Percentiles rank a stretch among this genome's conserved stretches.
These are phyloP conservation scores for Heliothis subflexa DNA, from an alignment of 1,140 invertebrate genomes.

Conservation along the genomic window DNA sequence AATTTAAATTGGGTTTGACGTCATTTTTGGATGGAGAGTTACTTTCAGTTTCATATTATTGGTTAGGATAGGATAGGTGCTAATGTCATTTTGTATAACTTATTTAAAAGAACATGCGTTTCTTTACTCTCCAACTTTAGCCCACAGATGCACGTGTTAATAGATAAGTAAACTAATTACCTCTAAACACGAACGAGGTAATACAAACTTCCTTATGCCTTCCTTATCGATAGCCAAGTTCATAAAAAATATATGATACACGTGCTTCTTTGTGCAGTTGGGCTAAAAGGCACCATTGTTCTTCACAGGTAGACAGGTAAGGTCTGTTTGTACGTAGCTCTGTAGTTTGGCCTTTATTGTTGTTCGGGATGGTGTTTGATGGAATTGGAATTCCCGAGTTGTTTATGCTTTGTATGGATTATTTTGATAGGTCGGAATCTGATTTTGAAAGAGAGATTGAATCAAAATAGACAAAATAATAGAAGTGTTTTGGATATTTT, in stretches of 20 bases:
- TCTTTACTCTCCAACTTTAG: not conserved
- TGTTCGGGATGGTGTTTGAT: not conserved
- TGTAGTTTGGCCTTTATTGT: not conserved
- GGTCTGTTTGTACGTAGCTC: not conserved
- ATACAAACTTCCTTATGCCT: not conserved
- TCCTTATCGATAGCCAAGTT: not conserved
- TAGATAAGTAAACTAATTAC: not conserved
- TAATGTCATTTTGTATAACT: too few species aligned
- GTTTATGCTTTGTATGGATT: not conserved
- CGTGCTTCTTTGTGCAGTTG: not conserved
- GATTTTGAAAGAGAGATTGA: too few species aligned
- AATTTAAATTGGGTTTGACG: too few species aligned
- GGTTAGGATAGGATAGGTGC: too few species aligned
- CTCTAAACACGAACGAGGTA: not conserved
- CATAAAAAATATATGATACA: not conserved
- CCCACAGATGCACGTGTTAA: not conserved
- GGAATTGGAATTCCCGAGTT: conserved; percentile 3
- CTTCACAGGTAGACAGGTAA: conserved; percentile 2
- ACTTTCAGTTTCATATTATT: too few species aligned
- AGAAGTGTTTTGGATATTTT: too few species aligned
- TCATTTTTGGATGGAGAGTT: too few species aligned
- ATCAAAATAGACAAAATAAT: too few species aligned
- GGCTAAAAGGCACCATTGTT: conserved; percentile 10
- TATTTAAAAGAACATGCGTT: too few species aligned
- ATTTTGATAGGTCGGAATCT: not conserved